Conservation (phyloP, 2,797 vertebrate species). For the Furcifer pardalis region DNA sequence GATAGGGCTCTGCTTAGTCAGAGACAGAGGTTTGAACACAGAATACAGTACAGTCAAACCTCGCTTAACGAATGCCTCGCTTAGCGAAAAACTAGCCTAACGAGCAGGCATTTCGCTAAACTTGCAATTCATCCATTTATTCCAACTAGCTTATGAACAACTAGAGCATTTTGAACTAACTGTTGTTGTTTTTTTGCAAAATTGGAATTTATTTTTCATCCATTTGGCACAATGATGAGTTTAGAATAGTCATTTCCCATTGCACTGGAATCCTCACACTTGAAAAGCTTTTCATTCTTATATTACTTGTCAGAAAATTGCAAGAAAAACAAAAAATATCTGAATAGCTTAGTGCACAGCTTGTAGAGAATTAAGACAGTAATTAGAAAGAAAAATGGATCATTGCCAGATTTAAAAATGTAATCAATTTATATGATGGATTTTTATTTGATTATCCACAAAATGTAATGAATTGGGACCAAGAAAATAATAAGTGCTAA, state of each 20-base stretch:
- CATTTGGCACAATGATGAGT: slow-evolving; percentile 22
- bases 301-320: slow-evolving; percentile 7
- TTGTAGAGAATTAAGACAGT: slow-evolving; percentile 57
- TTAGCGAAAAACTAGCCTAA: too few relatives aligned
- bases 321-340: rapidly evolving
- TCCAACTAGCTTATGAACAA: slow-evolving; percentile 35
- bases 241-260: slow-evolving; percentile 19
- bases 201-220: slow-evolving; percentile 33
- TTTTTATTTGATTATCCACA: slow-evolving; percentile 69
- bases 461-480: slow-evolving; percentile 56
- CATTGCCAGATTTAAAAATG: slow-evolving; percentile 57
- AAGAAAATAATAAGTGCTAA: slow-evolving; percentile 64
- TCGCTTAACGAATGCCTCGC: too few relatives aligned
- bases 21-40: too few relatives aligned
- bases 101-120: too few relatives aligned
- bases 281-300: slow-evolving; percentile 19
- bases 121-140: not conserved
- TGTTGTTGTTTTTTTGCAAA: slow-evolving; percentile 11
- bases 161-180: slow-evolving; percentile 38
- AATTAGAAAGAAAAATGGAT: slow-evolving; percentile 68
- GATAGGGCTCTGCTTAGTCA: too few relatives aligned
- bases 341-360: slow-evolving; percentile 22
- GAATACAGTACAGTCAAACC: too few relatives aligned
- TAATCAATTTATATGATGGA: slow-evolving; percentile 62
- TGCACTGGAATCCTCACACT: not conserved